Evolutionary conservation across 1,140 invertebrate species (phyloP).

Genomic region (Ips nitidus): DNA sequence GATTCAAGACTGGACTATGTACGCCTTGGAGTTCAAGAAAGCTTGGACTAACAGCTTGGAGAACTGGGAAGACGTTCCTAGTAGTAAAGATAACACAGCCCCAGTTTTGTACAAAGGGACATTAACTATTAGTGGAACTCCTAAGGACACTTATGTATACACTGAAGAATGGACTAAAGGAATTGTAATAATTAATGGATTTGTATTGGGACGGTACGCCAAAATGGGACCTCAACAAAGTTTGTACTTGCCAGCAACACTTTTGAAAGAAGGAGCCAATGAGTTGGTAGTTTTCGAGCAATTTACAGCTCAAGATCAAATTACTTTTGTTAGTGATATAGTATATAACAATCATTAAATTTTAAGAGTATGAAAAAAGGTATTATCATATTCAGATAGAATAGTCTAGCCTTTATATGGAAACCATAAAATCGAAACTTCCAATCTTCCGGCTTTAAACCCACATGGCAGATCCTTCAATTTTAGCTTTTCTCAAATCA

Average conservation of each 20-base stretch:
- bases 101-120: conserved; percentile 37
- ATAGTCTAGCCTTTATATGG: background rate
- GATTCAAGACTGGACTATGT: conserved; percentile 54
- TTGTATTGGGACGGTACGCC: conserved; percentile 63
- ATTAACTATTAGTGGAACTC: conserved; percentile 18
- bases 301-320: conserved; percentile 34
- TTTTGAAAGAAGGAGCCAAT: conserved; percentile 57
- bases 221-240: conserved; percentile 59
- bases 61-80: conserved; percentile 39
- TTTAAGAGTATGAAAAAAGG: background rate
- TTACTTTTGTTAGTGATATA: conserved; percentile 39
- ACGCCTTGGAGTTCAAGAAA: conserved; percentile 58
- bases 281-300: conserved; percentile 50
- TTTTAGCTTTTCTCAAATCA: conserved; percentile 8
- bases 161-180: conserved; percentile 58
- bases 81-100: conserved; percentile 20
- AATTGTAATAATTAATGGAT: conserved; percentile 64
- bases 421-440: too few species aligned
- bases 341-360: conserved; percentile 37
- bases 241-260: conserved; percentile 60
- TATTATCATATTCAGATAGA: too few species aligned
- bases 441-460: too few species aligned
- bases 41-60: conserved; percentile 48
- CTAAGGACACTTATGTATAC: conserved; percentile 45
- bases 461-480: too few species aligned